Conservation (phyloP, 2,797 vertebrate species). For the Mus caroli region DNA sequence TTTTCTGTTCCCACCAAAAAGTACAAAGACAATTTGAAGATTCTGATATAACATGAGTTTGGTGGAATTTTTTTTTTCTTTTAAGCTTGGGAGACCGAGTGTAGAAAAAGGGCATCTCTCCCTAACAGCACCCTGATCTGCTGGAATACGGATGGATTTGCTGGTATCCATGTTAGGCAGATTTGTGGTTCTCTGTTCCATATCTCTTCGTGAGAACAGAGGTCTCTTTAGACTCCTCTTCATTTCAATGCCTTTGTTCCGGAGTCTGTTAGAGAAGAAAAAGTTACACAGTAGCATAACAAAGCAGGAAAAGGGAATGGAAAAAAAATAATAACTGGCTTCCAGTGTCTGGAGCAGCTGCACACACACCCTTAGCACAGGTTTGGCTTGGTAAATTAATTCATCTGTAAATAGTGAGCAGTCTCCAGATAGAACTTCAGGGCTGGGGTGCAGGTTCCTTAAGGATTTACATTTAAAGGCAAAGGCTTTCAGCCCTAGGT, state of each 20-base stretch:
- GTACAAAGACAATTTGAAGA: neutral
- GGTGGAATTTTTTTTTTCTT: neutral
- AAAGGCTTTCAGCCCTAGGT: conserved; percentile 84
- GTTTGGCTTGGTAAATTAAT: conserved; percentile 81
- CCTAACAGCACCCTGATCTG: neutral
- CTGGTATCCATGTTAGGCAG: neutral
- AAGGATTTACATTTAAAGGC: conserved; percentile 80
- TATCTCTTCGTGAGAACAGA: conserved; percentile 7
- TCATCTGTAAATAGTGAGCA: conserved; percentile 82
- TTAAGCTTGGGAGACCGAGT: neutral
- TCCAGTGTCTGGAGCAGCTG: conserved; percentile 77
- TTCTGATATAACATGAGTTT: conserved; percentile 23
- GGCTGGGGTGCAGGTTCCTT: conserved; percentile 69
- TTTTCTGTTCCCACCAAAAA: neutral
- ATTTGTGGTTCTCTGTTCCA: neutral
- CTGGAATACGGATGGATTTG: neutral
- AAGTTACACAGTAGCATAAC: conserved; percentile 73
- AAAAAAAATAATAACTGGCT: conserved; percentile 27
- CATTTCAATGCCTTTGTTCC: conserved; percentile 57
- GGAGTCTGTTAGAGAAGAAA: conserved; percentile 59
- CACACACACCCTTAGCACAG: conserved; percentile 66
- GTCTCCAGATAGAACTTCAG: conserved; percentile 58
- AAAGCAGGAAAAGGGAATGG: conserved; percentile 60
- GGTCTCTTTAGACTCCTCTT: conserved; percentile 21
- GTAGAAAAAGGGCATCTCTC: neutral